A percentile compares a stretch with the other conserved stretches of the same genome.
These are phyloP conservation scores for Cryptotermes secundus DNA, from an alignment of 1,140 invertebrate genomes.

Conservation along the genomic window DNA sequence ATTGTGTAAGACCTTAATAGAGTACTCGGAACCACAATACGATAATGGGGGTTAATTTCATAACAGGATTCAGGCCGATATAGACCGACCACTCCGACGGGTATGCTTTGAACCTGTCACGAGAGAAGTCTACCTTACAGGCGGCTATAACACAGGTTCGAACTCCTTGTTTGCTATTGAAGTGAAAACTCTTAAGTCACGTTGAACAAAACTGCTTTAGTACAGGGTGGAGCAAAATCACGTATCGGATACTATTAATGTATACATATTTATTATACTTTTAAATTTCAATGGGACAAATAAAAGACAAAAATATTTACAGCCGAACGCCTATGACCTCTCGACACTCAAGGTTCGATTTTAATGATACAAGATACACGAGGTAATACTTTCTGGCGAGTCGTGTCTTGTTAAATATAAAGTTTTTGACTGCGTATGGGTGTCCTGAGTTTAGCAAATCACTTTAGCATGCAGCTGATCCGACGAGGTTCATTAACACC, in stretches of 20 bases:
- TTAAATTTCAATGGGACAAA: background rate
- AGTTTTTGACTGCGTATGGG: background rate
- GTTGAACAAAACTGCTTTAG: background rate
- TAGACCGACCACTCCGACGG: background rate
- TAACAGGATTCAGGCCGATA: background rate
- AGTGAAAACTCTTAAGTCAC: background rate
- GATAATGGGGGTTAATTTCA: background rate
- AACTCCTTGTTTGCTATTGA: background rate
- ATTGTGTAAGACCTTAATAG: no score
- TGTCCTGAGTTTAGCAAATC: background rate
- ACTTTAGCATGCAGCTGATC: no score
- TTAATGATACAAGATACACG: background rate
- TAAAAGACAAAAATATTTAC: background rate
- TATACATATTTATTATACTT: background rate
- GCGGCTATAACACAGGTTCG: no score
- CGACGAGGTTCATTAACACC: no score
- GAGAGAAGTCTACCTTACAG: background rate
- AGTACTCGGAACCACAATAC: background rate
- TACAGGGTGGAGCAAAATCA: background rate
- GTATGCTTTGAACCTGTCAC: background rate
- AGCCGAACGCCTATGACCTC: background rate
- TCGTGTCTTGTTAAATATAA: background rate
- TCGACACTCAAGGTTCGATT: background rate
- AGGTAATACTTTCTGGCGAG: background rate
- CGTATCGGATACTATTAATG: no score